A percentile compares a stretch with the other conserved stretches of the same genome.
Evolutionary conservation across 2,113 vertebrate genomes (phyloP).

Genomic region (Aramus guarauna): DNA sequence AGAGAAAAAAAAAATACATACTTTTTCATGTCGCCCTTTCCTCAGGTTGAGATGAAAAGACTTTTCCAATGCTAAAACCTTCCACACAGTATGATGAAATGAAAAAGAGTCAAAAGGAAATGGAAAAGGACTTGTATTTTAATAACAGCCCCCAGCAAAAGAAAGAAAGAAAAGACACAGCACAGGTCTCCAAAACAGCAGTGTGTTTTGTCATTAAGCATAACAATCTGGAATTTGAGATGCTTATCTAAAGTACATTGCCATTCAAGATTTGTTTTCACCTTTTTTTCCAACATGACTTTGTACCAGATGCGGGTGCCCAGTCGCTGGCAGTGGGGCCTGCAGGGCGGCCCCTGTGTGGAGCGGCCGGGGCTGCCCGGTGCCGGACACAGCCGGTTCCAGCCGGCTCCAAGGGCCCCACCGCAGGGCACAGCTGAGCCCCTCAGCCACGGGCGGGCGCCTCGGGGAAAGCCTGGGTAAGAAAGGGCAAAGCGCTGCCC

Average conservation of each 20-base stretch:
- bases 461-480: neutral
- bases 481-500: neutral
- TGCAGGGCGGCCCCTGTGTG: too few species aligned
- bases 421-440: neutral
- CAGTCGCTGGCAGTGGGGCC: fast-evolving
- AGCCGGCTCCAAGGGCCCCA: neutral
- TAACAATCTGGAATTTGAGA: neutral
- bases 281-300: neutral
- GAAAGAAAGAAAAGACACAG: neutral
- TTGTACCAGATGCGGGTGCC: fast-evolving
- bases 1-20: neutral
- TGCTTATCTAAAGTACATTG: neutral
- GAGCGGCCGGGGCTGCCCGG: fast-evolving
- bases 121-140: neutral
- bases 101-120: neutral
- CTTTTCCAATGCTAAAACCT: neutral
- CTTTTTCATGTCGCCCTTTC: neutral
- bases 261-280: neutral
- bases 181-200: neutral
- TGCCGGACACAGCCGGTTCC: neutral
- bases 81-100: neutral
- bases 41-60: neutral
- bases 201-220: neutral
- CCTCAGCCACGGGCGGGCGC: neutral
- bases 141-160: neutral